Percentiles rank a stretch among this genome's conserved stretches.
phyloP scores from a whole-genome alignment of 2,797 vertebrate species.

The Lepus oiostolus region DNA sequence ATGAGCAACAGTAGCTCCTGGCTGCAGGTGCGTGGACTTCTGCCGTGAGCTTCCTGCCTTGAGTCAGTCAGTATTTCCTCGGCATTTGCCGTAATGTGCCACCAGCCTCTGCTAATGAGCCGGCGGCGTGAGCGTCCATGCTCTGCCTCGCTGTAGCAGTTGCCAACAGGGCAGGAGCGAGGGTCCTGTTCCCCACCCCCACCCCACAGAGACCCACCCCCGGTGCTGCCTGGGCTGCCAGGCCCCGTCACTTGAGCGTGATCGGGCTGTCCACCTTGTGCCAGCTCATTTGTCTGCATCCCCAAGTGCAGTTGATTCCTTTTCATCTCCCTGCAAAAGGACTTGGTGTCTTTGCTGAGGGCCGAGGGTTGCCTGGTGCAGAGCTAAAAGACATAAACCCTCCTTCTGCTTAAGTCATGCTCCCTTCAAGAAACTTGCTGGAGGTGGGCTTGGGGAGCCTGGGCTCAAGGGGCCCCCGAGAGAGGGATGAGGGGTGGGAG shows the following conservation, averaged over 20 bases:
- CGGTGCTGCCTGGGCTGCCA: not conserved
- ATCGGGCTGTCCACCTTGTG: not conserved
- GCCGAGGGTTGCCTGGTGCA: not conserved
- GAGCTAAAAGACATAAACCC: not conserved
- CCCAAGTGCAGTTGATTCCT: not conserved
- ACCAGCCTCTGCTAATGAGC: not conserved
- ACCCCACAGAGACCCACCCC: not conserved
- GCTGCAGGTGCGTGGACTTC: not conserved
- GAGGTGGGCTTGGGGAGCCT: not conserved
- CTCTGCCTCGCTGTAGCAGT: rapidly evolving
- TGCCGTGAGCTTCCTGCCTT: not conserved
- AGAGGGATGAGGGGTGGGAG: not conserved
- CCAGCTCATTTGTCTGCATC: not conserved
- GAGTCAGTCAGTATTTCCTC: rapidly evolving
- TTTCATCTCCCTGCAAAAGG: not conserved
- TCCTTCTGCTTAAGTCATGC: not conserved
- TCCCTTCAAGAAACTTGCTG: not conserved
- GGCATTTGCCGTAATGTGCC: rapidly evolving
- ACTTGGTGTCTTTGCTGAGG: not conserved
- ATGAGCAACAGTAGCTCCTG: not conserved
- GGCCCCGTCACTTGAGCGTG: not conserved
- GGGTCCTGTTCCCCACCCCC: not conserved
- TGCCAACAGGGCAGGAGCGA: no score
- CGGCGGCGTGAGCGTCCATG: rapidly evolving
- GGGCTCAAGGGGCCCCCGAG: not conserved